Evolutionary conservation across 2,113 vertebrate species (phyloP), one percentile per base, ranked within the genome.

Genomic region (Arenaria interpres): DNA sequence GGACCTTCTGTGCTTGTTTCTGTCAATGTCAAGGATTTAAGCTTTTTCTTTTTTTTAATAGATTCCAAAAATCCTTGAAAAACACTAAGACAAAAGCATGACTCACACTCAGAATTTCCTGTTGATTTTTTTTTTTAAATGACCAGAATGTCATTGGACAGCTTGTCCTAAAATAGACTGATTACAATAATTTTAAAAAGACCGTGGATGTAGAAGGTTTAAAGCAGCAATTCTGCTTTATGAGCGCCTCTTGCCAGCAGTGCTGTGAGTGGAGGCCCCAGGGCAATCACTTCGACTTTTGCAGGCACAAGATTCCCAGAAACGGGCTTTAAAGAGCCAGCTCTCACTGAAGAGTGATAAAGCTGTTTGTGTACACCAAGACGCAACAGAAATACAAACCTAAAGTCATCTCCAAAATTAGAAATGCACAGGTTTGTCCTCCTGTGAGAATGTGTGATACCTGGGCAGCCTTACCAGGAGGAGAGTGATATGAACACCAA

Each of bases 51-150:
- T 96, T 96, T 79, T 92, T 75, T 33, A 91, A 93, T 90, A 84
- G 95, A 96, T 88, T 76, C 66, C 71, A 89, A 92, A 97, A 96
- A 96, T 91, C 95, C 96, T 97, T 95, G 94, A 92, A 89, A 92
- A 95, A 89, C 84, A 54, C 69, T n/a, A 69, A 94, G 93, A 97
- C 97, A 94, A 96, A 95, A 39, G 92, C 87, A 90, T 95, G 97
- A 97, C 92, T 97, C 96, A 97, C 32, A 57, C 72, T 60, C 95
- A 95, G 84, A 96, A 95, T 92, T 96, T 96, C 96, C 95, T 95
- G 95, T 82, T 78, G 68, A 30, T 15, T 87, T 94, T 95, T 41
- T 41, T 59, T 59, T 62, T 37, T 93, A 15, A 90, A 85, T 89
- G 64, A 81, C 88, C 86, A 93, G 83, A 95, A 96, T 94, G 86